A percentile compares a stretch with the other conserved stretches of the same genome.
Conservation (phyloP, 2,888 invertebrate genomes). For the Sepiola atlantica region DNA sequence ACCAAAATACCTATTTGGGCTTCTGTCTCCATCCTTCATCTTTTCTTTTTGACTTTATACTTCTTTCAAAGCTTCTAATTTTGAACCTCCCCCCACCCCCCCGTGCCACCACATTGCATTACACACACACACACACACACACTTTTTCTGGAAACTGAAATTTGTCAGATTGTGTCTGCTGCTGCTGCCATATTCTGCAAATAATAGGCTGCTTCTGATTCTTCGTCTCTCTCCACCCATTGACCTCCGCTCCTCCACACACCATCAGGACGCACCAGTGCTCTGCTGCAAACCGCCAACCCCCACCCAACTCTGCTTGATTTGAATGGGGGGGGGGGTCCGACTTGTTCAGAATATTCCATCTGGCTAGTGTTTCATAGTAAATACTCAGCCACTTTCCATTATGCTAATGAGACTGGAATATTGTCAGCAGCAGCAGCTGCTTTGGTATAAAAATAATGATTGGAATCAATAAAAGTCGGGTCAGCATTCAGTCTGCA, state of each 20-base stretch:
- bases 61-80: neutral
- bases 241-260: neutral
- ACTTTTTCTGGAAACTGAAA: slow-evolving; percentile 6
- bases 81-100: neutral
- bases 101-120: neutral
- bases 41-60: neutral
- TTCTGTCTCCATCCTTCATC: neutral
- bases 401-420: slow-evolving; percentile 32
- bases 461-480: slow-evolving; percentile 21
- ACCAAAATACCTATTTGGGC: neutral
- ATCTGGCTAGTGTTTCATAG: neutral
- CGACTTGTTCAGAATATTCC: neutral
- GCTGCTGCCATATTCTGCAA: slow-evolving; percentile 2
- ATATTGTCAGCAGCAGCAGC: slow-evolving; percentile 19
- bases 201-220: neutral
- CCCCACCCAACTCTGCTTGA: neutral
- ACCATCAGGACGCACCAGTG: neutral
- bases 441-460: neutral
- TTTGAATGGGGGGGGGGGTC: too few relatives aligned
- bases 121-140: neutral
- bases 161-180: slow-evolving; percentile 22
- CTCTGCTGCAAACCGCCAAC: neutral
- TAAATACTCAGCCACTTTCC: slow-evolving; percentile 21
- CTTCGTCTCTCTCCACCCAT: neutral
- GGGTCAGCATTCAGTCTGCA: slow-evolving; percentile 9